Conservation (phyloP, 2,888 invertebrate genomes). For the Achlya flavicornis region DNA sequence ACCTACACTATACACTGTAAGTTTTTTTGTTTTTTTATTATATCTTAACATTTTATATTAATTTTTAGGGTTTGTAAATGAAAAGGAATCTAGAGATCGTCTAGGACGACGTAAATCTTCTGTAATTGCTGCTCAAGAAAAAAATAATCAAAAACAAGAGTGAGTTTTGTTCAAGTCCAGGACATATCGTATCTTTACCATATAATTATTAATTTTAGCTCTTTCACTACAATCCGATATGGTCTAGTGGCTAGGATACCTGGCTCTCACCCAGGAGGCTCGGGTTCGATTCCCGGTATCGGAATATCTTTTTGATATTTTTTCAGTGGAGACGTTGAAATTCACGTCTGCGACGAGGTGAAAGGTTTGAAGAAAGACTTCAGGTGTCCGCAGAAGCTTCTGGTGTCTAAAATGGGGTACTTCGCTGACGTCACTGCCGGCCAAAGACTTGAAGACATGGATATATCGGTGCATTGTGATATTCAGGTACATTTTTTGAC, state of each 20-base stretch:
- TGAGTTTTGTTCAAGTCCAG: slow-evolving; percentile 51
- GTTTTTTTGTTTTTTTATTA: not conserved
- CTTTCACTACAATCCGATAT: slow-evolving; percentile 71
- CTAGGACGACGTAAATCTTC: slow-evolving; percentile 78
- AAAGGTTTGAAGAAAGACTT: slow-evolving; percentile 95
- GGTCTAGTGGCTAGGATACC: slow-evolving; percentile 86
- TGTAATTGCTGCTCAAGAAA: slow-evolving; percentile 67
- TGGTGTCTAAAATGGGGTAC: slow-evolving; percentile 97
- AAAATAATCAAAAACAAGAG: slow-evolving; percentile 75
- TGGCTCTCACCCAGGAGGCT: slow-evolving; percentile 85
- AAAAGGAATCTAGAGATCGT: slow-evolving; percentile 75
- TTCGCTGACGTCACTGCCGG: slow-evolving; percentile 95
- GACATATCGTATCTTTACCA: not conserved
- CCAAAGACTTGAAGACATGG: slow-evolving; percentile 94
- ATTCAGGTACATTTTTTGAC: no score
- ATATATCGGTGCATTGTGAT: slow-evolving; percentile 98
- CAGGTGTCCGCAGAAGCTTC: slow-evolving; percentile 92
- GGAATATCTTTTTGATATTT: slow-evolving; percentile 56
- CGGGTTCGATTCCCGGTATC: slow-evolving; percentile 85
- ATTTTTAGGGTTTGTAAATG: slow-evolving; percentile 68
- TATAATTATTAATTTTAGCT: slow-evolving; percentile 20
- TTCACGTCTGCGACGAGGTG: slow-evolving; percentile 97
- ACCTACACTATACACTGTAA: no score
- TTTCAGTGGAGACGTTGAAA: slow-evolving; percentile 91
- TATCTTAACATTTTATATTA: not conserved